Evolutionary conservation across 1,140 invertebrate genomes (phyloP).

Genomic region (Drosophila trapezifrons): DNA sequence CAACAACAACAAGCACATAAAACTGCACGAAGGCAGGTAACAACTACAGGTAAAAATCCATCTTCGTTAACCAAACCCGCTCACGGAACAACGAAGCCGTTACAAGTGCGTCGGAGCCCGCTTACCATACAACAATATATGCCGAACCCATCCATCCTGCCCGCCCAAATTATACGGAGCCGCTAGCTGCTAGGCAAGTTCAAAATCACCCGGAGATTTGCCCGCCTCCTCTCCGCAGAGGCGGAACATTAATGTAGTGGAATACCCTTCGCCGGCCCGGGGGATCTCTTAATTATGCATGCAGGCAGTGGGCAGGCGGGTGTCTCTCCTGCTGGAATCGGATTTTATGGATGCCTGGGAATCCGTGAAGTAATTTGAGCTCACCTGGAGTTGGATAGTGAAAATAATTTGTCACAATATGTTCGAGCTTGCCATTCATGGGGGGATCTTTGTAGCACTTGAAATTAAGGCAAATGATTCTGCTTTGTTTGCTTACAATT

Average conservation of each 20-base stretch:
- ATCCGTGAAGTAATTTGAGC: conserved; percentile 5
- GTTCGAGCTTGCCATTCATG: not conserved
- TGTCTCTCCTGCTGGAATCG: conserved; percentile 25
- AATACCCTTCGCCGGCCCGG: conserved; percentile 25
- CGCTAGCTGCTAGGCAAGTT: conserved; percentile 29
- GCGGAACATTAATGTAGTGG: conserved; percentile 43
- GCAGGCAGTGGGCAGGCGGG: conserved; percentile 17
- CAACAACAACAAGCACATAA: conserved; percentile 41
- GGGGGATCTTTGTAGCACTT: not conserved
- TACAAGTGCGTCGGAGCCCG: conserved; percentile 65
- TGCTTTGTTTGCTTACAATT: not conserved
- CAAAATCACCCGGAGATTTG: conserved; percentile 48
- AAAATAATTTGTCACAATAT: not conserved
- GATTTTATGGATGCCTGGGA: conserved; percentile 38
- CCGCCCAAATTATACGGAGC: conserved; percentile 44
- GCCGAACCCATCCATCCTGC: conserved; percentile 10
- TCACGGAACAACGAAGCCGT: conserved; percentile 54
- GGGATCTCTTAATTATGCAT: conserved; percentile 55
- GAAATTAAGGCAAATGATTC: not conserved
- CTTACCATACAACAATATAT: conserved; percentile 31
- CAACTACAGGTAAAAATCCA: conserved; percentile 59
- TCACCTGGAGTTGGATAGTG: not conserved
- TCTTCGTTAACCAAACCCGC: conserved; percentile 75
- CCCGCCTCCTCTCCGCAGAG: conserved; percentile 1
- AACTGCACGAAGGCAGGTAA: conserved; percentile 63